These are phyloP conservation scores for Pseudomugil gertrudae DNA, from an alignment of 2,797 vertebrate species.

Conservation along the genomic window DNA sequence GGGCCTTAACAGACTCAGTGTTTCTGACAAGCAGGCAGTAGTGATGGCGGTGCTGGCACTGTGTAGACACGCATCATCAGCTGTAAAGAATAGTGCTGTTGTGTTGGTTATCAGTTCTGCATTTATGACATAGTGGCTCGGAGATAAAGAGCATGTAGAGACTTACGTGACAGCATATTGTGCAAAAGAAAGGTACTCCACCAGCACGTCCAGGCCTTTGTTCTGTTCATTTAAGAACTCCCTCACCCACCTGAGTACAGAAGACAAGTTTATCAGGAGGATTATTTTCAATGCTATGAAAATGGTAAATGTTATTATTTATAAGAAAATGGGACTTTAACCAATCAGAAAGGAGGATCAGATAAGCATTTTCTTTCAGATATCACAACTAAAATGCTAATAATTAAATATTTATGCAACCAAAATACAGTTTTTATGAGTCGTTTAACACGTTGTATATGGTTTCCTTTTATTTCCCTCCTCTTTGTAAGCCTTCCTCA, in stretches of 20 bases:
- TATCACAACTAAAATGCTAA: neutral
- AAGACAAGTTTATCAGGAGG: neutral
- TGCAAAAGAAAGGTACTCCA: conserved; percentile 98
- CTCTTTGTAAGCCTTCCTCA: neutral
- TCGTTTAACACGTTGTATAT: neutral
- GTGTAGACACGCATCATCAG: conserved; percentile 56
- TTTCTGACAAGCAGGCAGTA: conserved; percentile 57
- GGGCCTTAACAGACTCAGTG: conserved; percentile 67
- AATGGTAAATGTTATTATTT: neutral
- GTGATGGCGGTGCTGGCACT: conserved; percentile 41
- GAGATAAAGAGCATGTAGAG: conserved; percentile 33
- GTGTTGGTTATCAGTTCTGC: conserved; percentile 55
- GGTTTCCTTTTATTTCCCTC: neutral
- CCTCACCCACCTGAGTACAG: conserved; percentile 90
- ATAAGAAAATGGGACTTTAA: neutral
- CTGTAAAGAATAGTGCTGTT: conserved; percentile 70
- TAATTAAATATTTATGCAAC: no score
- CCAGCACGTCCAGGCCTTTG: conserved; percentile 95
- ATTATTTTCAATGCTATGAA: neutral
- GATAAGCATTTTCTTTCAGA: neutral
- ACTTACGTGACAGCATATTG: conserved; percentile 99
- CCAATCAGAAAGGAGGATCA: neutral
- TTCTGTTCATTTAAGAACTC: conserved; percentile 99
- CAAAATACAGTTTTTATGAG: neutral
- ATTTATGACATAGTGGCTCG: conserved; percentile 23